These are phyloP conservation scores for Cuculus canorus DNA, from an alignment of 2,797 vertebrate species.

Conservation along the genomic window DNA sequence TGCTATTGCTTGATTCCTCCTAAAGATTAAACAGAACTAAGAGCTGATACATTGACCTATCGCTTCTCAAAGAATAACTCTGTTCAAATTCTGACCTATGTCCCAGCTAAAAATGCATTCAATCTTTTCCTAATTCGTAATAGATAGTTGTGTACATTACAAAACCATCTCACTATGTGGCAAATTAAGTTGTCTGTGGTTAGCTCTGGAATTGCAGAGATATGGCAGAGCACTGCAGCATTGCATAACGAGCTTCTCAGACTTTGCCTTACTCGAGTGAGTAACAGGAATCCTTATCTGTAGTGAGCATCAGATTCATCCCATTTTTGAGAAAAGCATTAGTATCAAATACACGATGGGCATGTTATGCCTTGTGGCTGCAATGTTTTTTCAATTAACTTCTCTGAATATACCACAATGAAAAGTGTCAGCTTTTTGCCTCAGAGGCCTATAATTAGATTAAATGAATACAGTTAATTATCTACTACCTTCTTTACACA, in stretches of 20 bases:
- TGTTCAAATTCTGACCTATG: conserved; percentile 8
- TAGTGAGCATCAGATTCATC: neutral
- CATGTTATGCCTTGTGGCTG: conserved; percentile 60
- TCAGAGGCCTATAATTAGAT: conserved; percentile 67
- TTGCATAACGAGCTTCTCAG: conserved; percentile 49
- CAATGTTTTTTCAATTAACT: conserved; percentile 64
- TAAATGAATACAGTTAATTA: conserved; percentile 68
- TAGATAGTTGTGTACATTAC: conserved; percentile 49
- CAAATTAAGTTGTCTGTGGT: conserved; percentile 51
- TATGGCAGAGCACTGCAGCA: conserved; percentile 50
- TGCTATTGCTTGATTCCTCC: neutral
- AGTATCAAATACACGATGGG: conserved; percentile 35
- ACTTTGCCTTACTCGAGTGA: conserved; percentile 33
- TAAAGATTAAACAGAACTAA: neutral
- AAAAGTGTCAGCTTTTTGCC: conserved; percentile 68
- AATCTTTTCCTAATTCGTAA: conserved; percentile 39
- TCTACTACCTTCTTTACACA: conserved; percentile 66
- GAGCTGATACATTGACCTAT: neutral
- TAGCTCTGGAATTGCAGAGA: conserved; percentile 55
- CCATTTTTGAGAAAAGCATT: conserved; percentile 26
- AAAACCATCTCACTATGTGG: conserved; percentile 52
- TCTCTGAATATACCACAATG: conserved; percentile 67
- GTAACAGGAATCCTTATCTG: conserved; percentile 49
- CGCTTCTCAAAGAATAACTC: neutral
- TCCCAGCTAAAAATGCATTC: conserved; percentile 32